Evolutionary conservation across 2,113 vertebrate genomes (phyloP).

Genomic region (Candoia aspera): DNA sequence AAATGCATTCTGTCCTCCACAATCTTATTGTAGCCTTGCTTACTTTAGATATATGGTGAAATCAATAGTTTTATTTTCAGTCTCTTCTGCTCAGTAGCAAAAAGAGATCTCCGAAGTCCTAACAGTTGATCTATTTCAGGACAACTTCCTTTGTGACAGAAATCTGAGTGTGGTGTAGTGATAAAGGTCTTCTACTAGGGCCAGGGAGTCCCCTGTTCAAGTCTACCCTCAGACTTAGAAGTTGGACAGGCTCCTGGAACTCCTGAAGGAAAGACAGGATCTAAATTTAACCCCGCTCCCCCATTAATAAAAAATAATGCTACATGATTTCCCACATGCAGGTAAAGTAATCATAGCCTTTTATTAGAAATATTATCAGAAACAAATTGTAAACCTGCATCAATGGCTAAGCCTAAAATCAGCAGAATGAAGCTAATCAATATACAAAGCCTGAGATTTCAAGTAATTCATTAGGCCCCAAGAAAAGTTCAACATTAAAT

Average conservation of each 20-base stretch:
- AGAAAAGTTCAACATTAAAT: slow-evolving; percentile 59
- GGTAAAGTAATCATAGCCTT: slow-evolving; percentile 72
- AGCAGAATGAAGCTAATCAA: slow-evolving; percentile 70
- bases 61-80: slow-evolving; percentile 64
- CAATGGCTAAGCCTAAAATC: slow-evolving; percentile 67
- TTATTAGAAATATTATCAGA: slow-evolving; percentile 68
- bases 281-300: no score
- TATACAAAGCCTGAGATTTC: slow-evolving; percentile 59
- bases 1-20: slow-evolving; percentile 60
- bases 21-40: slow-evolving; percentile 49
- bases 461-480: slow-evolving; percentile 61
- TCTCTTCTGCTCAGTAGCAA: slow-evolving; percentile 55
- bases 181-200: no score
- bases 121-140: slow-evolving; percentile 63
- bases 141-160: slow-evolving; percentile 73
- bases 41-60: slow-evolving; percentile 64
- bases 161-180: slow-evolving; percentile 43
- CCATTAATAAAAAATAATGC: slow-evolving; percentile 18
- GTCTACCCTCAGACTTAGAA: no score
- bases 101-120: slow-evolving; percentile 56
- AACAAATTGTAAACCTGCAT: slow-evolving; percentile 62
- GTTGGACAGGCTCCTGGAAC: no score
- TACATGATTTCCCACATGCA: slow-evolving; percentile 70
- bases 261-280: no score
- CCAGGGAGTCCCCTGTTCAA: no score